phyloP scores from a whole-genome alignment of 2,797 vertebrate genomes.

The Okamejei kenojei region DNA sequence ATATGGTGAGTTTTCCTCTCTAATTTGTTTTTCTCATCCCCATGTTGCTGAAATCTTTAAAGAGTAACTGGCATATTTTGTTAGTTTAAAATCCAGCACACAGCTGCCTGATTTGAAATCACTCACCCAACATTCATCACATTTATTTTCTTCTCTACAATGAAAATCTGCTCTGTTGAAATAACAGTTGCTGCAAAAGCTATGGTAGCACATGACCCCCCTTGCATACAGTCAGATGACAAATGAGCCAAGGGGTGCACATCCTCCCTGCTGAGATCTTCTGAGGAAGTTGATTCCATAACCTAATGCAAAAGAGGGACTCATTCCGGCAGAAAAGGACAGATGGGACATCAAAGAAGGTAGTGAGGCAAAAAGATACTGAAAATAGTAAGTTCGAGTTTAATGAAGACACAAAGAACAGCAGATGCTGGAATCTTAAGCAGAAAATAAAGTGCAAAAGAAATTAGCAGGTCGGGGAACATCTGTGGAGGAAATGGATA shows the following conservation, averaged over 20 bases:
- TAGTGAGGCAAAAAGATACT: not conserved
- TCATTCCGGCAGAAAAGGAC: not conserved
- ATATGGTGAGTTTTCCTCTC: not conserved
- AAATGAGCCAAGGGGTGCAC: not conserved
- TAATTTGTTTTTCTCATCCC: not conserved
- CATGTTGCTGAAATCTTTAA: not conserved
- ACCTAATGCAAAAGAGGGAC: not conserved
- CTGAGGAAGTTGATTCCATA: not conserved
- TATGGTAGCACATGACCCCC: not conserved
- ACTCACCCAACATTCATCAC: not conserved
- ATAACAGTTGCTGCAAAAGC: not conserved
- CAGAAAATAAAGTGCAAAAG: too few species aligned
- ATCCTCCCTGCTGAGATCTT: not conserved
- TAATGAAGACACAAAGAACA: too few species aligned
- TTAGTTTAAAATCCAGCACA: not conserved
- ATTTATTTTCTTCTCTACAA: too few species aligned
- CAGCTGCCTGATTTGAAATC: not conserved
- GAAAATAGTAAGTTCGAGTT: not conserved
- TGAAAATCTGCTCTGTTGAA: not conserved
- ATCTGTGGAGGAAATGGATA: too few species aligned
- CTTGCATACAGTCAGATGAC: not conserved
- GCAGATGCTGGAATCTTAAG: too few species aligned
- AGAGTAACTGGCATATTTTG: not conserved
- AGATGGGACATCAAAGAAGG: not conserved
- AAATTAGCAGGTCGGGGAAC: too few species aligned